A percentile compares a stretch with the other conserved stretches of the same genome.
phyloP scores from a whole-genome alignment of 2,888 invertebrate species.

The Macropis europaea region DNA sequence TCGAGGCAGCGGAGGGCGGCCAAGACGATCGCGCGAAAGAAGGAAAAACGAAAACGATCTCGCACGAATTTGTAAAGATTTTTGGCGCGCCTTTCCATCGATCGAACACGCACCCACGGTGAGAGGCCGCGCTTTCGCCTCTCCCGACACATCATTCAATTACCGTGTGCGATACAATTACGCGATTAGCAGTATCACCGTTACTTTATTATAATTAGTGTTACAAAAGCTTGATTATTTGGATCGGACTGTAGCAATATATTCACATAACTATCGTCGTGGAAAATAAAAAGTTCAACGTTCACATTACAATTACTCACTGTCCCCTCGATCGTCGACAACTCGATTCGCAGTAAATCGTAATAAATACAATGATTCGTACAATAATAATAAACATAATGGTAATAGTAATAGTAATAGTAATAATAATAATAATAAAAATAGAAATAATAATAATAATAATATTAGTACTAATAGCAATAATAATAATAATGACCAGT shows the following conservation, averaged over 20 bases:
- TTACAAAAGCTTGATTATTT: conserved; percentile 80
- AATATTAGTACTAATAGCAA: conserved; percentile 8
- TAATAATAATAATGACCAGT: conserved; percentile 31
- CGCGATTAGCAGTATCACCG: conserved; percentile 74
- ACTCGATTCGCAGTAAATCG: conserved; percentile 35
- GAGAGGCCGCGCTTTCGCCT: too few relatives aligned
- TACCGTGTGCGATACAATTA: conserved; percentile 67
- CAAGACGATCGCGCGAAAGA: not conserved
- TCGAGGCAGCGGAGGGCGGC: not conserved
- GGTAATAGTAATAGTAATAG: conserved; percentile 21
- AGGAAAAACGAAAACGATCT: not conserved
- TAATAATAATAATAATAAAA: conserved; percentile 11
- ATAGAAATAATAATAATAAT: conserved; percentile 5
- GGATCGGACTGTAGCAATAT: conserved; percentile 79
- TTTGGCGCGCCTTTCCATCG: conserved; percentile 54
- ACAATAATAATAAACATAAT: conserved; percentile 25
- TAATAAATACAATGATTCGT: conserved; percentile 62
- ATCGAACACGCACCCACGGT: conserved; percentile 27
- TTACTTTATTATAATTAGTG: conserved; percentile 76
- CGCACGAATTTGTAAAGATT: conserved; percentile 65
- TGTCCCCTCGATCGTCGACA: conserved; percentile 40
- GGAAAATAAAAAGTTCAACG: conserved; percentile 78
- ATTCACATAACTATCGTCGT: conserved; percentile 77
- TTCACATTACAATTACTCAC: conserved; percentile 72
- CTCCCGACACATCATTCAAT: conserved; percentile 30